Evolutionary conservation across 2,888 invertebrate species (phyloP), one percentile per base, ranked within the genome.

Genomic region (Apamea monoglypha): DNA sequence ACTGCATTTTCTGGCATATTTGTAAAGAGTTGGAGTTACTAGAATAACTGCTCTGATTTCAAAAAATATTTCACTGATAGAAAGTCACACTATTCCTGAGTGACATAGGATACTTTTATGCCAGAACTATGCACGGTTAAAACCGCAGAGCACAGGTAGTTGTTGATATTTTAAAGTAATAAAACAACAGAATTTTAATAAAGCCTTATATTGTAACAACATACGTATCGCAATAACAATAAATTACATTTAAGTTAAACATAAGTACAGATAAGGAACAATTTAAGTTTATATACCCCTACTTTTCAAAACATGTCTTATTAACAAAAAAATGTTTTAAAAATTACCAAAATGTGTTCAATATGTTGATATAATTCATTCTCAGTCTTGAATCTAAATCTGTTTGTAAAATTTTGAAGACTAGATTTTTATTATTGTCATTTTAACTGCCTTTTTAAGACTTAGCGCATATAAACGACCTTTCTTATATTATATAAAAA

Each of bases 151-250:
- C 7, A 25, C 8, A 40, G 4, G 1, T 10, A 69, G 2, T 16
- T 1, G 29, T 67, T 59, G 10, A 63, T 44, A 32, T 47, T n/a
- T 70, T 32, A 32, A 53, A 44, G 10, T 61, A 92, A 88, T 88
- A 76, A 93, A 93, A 94, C 90, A 68, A 80, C 36, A 83, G n/a
- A 88, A 76, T 86, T 70, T 89, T 90, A 87, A 91, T 92, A 91
- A 94, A 94, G 92, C 94, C 94, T 94, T 94, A 94, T 94, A 94
- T 95, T 95, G 93, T 94, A 96, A 95, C 95, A 96, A 96, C 94
- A 93, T 94, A 94, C 89, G 92, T 94, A 93, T 94, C 88, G 92
- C 93, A 95, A 95, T 95, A 96, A 89, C 90, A 89, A 96, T 96
- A 95, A 95, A 94, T 95, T 95, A 93, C 90, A 94, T 90, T 91